Conservation (phyloP, 2,797 vertebrate genomes). For the Taeniopygia guttata region DNA sequence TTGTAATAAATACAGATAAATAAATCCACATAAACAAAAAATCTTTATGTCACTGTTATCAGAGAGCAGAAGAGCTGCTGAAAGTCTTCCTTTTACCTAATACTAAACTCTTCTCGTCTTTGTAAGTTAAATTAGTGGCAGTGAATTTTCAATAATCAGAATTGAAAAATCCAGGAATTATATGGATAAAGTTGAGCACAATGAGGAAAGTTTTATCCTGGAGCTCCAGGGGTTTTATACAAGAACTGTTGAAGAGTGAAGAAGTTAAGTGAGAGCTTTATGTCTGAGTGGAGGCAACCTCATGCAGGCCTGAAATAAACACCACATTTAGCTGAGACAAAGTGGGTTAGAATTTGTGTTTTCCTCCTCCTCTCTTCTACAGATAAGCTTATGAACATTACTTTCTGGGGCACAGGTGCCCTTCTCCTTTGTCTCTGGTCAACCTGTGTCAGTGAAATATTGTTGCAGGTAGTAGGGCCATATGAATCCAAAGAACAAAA, state of each 20-base stretch:
- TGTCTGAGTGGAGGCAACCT: neutral
- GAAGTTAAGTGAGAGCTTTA: neutral
- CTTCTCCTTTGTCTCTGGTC: neutral
- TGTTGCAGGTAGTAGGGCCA: neutral
- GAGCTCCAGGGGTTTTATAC: neutral
- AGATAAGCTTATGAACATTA: neutral
- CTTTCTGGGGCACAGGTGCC: neutral
- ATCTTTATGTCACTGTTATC: neutral
- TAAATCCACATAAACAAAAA: neutral
- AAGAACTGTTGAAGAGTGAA: neutral
- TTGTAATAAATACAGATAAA: neutral
- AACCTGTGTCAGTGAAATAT: neutral
- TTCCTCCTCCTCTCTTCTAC: neutral
- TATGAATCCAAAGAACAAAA: neutral
- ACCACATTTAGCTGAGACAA: neutral
- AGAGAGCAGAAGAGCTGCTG: neutral
- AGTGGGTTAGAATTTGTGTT: neutral
- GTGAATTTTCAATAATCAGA: neutral
- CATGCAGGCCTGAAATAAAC: neutral
- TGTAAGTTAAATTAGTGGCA: neutral
- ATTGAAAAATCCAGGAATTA: neutral
- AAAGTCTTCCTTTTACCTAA: neutral
- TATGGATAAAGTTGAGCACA: neutral
- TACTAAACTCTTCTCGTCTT: neutral
- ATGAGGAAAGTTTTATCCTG: neutral